Conservation (phyloP, 2,888 invertebrate genomes). For the Palloptera scutellata region DNA sequence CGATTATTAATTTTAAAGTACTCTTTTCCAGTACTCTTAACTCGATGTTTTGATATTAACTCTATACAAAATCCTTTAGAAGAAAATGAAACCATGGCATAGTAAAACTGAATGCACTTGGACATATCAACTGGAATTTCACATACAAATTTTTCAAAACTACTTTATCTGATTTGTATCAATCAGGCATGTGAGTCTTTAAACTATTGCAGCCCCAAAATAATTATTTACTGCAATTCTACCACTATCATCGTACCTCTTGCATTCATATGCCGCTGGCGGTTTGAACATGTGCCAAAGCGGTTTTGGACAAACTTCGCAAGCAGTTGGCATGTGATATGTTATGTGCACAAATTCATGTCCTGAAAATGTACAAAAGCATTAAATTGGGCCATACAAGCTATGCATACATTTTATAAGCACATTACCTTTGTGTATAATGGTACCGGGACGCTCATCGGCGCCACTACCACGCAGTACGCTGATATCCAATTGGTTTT, state of each 20-base stretch:
- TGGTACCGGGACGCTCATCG: conserved; percentile 63
- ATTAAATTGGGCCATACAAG: background rate
- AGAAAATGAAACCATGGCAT: conserved; percentile 29
- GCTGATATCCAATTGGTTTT: conserved; percentile 69
- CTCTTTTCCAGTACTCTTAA: no score
- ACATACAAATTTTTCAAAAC: no score
- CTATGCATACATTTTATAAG: background rate
- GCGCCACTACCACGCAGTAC: conserved; percentile 65
- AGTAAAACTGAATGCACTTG: no score
- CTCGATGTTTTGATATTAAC: no score
- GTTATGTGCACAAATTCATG: conserved; percentile 97
- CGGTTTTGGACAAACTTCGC: conserved; percentile 96
- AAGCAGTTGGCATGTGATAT: conserved; percentile 97
- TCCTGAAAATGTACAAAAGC: conserved; percentile 60
- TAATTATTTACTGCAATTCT: background rate
- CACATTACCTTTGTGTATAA: conserved; percentile 61
- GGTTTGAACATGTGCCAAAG: conserved; percentile 98
- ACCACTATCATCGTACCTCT: conserved; percentile 67
- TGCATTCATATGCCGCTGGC: conserved; percentile 96
- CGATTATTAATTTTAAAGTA: no score
- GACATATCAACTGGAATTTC: no score
- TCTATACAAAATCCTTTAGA: no score
- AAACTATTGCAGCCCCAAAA: no score
- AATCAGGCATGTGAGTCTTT: no score
- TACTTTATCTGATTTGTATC: no score